phyloP scores from a whole-genome alignment of 2,888 invertebrate species.

The Plusia festucae region DNA sequence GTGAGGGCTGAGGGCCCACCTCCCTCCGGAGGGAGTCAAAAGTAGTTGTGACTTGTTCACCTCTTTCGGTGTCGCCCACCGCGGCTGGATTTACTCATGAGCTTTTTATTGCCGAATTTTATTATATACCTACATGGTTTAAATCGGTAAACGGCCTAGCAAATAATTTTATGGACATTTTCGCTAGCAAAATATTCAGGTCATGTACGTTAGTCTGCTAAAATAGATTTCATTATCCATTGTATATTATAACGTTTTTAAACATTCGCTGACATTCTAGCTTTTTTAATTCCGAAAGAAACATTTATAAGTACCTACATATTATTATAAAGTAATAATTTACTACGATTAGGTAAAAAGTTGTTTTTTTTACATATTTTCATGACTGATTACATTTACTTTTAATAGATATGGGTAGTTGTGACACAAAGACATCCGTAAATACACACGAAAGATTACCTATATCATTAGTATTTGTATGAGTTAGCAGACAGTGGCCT shows the following conservation, averaged over 20 bases:
- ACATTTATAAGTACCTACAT: too few relatives aligned
- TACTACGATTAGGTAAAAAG: too few relatives aligned
- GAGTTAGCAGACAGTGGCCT: conserved; percentile 46
- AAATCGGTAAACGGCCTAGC: conserved; percentile 46
- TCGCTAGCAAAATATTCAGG: neutral
- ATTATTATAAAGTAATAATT: too few relatives aligned
- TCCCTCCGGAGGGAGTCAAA: conserved; percentile 87
- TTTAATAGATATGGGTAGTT: conserved; percentile 10
- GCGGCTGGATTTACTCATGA: conserved; percentile 74
- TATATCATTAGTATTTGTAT: conserved; percentile 42
- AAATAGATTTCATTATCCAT: neutral
- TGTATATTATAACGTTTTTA: neutral
- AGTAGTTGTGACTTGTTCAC: conserved; percentile 89
- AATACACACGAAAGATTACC: conserved; percentile 55
- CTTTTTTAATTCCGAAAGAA: neutral
- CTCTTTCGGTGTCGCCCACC: conserved; percentile 89
- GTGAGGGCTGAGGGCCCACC: conserved; percentile 72
- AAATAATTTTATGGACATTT: conserved; percentile 36
- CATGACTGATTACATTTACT: conserved; percentile 15
- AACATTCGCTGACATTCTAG: neutral
- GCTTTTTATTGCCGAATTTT: conserved; percentile 70
- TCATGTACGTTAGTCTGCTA: neutral
- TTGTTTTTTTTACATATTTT: neutral
- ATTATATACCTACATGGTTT: conserved; percentile 57
- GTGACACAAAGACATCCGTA: conserved; percentile 60